Evolutionary conservation across 2,888 invertebrate genomes (phyloP).

Genomic region (Andrena trimmerana): DNA sequence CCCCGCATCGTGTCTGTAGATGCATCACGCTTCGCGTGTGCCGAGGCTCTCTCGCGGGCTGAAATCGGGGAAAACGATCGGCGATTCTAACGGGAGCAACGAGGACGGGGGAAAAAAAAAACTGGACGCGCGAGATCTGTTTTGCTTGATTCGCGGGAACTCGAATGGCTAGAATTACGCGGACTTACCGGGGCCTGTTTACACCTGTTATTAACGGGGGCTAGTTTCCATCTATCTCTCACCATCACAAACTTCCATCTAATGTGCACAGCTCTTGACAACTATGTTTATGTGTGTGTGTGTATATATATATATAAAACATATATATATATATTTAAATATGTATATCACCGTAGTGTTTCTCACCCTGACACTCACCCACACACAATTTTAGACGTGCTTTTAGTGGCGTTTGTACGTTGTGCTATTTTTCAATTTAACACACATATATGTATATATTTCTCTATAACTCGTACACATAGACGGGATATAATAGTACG

Average conservation of each 20-base stretch:
- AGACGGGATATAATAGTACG: slow-evolving; percentile 40
- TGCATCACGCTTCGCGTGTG: slow-evolving; percentile 52
- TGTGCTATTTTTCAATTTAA: slow-evolving; percentile 74
- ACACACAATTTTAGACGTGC: slow-evolving; percentile 80
- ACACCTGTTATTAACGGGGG: slow-evolving; percentile 41
- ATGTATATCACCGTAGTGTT: slow-evolving; percentile 74
- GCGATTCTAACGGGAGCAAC: background rate
- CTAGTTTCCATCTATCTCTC: slow-evolving; percentile 50
- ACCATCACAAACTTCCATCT: slow-evolving; percentile 71
- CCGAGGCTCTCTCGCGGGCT: slow-evolving; percentile 39
- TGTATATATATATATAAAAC: slow-evolving; percentile 36
- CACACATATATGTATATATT: slow-evolving; percentile 51
- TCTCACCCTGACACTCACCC: slow-evolving; percentile 76
- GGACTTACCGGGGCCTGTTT: slow-evolving; percentile 12
- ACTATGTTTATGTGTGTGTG: slow-evolving; percentile 52
- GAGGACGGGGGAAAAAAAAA: slow-evolving; percentile 16
- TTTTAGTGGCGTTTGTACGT: slow-evolving; percentile 84
- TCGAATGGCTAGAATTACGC: background rate
- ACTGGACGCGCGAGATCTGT: slow-evolving; percentile 10
- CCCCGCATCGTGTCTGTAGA: slow-evolving; percentile 65
- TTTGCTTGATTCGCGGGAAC: background rate
- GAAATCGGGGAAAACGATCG: slow-evolving; percentile 37
- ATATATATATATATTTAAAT: slow-evolving; percentile 42
- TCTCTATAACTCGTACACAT: slow-evolving; percentile 30
- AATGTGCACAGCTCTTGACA: slow-evolving; percentile 80